A percentile compares a stretch with the other conserved stretches of the same genome.
These are phyloP conservation scores for Gobio occitaniae DNA, from an alignment of 2,797 vertebrate genomes.

Conservation along the genomic window DNA sequence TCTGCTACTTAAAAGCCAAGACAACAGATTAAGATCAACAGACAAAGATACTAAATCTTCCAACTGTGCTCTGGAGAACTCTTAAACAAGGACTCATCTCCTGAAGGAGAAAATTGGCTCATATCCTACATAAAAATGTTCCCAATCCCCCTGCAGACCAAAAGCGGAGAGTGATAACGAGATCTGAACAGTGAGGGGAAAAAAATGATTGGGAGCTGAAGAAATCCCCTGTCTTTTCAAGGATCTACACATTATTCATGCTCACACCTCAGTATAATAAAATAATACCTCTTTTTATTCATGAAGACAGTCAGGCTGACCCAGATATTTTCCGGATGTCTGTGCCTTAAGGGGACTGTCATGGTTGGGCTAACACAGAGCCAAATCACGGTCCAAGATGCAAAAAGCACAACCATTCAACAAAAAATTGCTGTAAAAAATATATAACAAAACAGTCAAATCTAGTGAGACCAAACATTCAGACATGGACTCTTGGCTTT, in stretches of 20 bases:
- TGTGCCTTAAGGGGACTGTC: conserved; percentile 73
- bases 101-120: conserved; percentile 23
- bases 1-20: conserved; percentile 7
- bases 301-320: conserved; percentile 68
- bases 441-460: conserved; percentile 8
- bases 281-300: conserved; percentile 75
- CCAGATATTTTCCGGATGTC: conserved; percentile 66
- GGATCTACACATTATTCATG: conserved; percentile 73
- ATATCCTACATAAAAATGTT: conserved; percentile 43
- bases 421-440: conserved; percentile 5
- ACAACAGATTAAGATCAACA: conserved; percentile 27
- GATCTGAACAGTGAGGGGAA: conserved; percentile 52
- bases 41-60: conserved; percentile 29
- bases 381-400: conserved; percentile 55
- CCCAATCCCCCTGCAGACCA: conserved; percentile 40
- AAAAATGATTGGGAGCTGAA: conserved; percentile 56
- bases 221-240: conserved; percentile 64
- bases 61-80: conserved; percentile 22
- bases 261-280: conserved; percentile 66
- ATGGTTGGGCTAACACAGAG: conserved; percentile 73
- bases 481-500: background rate
- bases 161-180: conserved; percentile 58
- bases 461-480: conserved; percentile 7
- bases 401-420: conserved; percentile 20
- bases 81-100: conserved; percentile 16